Evolutionary conservation across 1,140 invertebrate genomes (phyloP), one percentile per base, ranked within the genome.

Genomic region (Lanistes nyassanus): DNA sequence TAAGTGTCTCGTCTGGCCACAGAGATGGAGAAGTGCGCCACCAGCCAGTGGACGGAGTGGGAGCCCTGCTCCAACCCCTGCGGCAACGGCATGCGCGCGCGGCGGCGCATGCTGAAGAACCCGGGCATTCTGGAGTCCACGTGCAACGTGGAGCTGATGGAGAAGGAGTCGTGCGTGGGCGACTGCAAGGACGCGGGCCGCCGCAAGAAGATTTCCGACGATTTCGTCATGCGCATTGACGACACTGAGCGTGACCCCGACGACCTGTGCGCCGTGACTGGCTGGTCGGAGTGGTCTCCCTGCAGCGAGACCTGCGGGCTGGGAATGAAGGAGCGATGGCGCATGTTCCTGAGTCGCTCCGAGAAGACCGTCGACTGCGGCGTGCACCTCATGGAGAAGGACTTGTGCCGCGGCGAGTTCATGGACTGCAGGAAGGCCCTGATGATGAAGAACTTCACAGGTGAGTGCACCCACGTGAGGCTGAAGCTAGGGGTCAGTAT

Each of bases 291-390:
- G 23, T 92, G 91, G 88, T 93, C 92, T 1, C 87, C 91, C 3
- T 94, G 93, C 81, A 92, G 92, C 58, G 91, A 91, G 2, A 89
- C 90, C 4, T 92, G 92, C 84, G 92, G 91, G 9, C 76, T 82
- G n/a, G 86, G 85, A 19, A 83, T 86, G 67, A 79, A 80, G 62
- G 85, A 86, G 74, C 51, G 84, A 34, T 84, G 84, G 83, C 75
- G 86, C 2, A 84, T 86, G 83, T 85, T 84, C 75, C 73, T 83
- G 4, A 66, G 78, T 23, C 81, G 69, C 34, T 78, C 79, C 23
- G 78, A 82, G 6, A 79, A 76, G 29, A 79, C 77, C 36, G 79
- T 80, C 39, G 79, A 81, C 65, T 87, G 85, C 77, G 81, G 81
- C 29, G 65, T 80, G 19, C 79, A 82, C 31, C 71, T 85, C 4